Evolutionary conservation across 1,140 invertebrate genomes (phyloP).

Genomic region (Palaemon carinicauda): DNA sequence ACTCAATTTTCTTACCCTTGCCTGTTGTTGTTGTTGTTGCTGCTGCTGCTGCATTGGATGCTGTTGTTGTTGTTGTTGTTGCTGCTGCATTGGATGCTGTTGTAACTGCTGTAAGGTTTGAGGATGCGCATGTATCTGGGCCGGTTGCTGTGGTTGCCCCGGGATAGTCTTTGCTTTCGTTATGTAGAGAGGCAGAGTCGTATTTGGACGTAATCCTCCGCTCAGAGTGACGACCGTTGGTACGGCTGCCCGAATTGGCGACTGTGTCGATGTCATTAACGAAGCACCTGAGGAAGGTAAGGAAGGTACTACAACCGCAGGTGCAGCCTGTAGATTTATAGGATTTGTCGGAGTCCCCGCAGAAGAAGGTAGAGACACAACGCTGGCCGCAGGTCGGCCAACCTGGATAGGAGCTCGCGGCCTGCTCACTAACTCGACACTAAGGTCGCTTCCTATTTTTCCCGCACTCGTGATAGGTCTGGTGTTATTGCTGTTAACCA

Average conservation of each 20-base stretch:
- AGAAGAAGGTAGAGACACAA: not conserved
- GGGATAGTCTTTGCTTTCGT: conserved; percentile 1
- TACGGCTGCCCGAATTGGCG: not conserved
- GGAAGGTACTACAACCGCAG: too few relatives aligned
- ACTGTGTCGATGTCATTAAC: too few relatives aligned
- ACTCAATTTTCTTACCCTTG: conserved; percentile 1
- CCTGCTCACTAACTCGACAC: conserved; percentile 37
- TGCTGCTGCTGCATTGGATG: not conserved
- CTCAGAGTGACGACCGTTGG: not conserved
- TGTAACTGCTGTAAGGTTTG: not conserved
- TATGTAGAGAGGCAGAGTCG: conserved; percentile 18
- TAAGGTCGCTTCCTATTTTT: conserved; percentile 14
- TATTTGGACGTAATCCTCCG: conserved; percentile 8
- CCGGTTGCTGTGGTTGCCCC: not conserved
- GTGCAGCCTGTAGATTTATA: too few relatives aligned
- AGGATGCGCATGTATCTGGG: not conserved
- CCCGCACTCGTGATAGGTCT: not conserved
- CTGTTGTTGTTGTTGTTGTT: not conserved
- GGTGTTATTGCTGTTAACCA: conserved; percentile 24
- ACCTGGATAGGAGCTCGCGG: conserved; percentile 5
- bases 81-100: not conserved
- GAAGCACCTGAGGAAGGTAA: too few relatives aligned
- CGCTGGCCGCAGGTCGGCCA: not conserved
- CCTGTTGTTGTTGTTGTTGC: conserved; percentile 1
- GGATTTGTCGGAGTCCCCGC: too few relatives aligned